Percentiles rank a stretch among this genome's conserved stretches.
These are phyloP conservation scores for Hyposmocoma kahamanoa DNA, from an alignment of 1,140 invertebrate species.

Conservation along the genomic window DNA sequence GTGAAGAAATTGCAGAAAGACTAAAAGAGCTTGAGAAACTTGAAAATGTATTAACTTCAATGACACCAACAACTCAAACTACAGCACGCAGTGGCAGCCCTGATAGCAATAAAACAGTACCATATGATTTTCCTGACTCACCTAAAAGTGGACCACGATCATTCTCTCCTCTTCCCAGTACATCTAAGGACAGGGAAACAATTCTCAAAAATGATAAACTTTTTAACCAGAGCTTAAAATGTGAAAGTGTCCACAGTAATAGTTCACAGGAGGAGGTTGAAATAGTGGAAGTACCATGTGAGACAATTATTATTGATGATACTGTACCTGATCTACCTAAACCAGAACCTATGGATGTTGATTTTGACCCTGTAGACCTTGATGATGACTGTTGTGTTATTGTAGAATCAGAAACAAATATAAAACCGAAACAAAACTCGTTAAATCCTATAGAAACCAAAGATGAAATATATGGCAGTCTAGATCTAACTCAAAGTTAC, in stretches of 20 bases:
- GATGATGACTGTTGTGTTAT: not conserved
- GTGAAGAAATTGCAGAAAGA: conserved; percentile 15
- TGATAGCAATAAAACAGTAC: conserved; percentile 22
- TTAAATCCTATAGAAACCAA: not conserved
- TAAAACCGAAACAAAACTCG: not conserved
- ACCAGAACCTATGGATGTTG: no score
- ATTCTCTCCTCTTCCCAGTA: conserved; percentile 31
- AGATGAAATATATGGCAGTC: not conserved
- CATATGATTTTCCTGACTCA: conserved; percentile 12
- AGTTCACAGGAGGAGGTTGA: conserved; percentile 14
- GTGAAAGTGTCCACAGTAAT: conserved; percentile 2
- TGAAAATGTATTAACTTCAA: no score
- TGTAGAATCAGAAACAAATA: not conserved
- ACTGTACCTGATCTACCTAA: not conserved
- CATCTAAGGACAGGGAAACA: conserved; percentile 22
- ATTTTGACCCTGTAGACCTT: not conserved
- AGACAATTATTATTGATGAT: conserved; percentile 21
- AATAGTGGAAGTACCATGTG: conserved; percentile 16
- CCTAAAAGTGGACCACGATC: not conserved
- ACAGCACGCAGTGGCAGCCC: conserved; percentile 14
- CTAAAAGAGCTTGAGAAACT: conserved; percentile 15
- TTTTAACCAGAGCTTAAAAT: conserved; percentile 23
- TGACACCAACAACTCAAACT: no score
- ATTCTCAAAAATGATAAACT: conserved; percentile 24
- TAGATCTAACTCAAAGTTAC: not conserved